Conservation (phyloP, 2,113 vertebrate species). For the Ophthalmolycus amberensis region DNA sequence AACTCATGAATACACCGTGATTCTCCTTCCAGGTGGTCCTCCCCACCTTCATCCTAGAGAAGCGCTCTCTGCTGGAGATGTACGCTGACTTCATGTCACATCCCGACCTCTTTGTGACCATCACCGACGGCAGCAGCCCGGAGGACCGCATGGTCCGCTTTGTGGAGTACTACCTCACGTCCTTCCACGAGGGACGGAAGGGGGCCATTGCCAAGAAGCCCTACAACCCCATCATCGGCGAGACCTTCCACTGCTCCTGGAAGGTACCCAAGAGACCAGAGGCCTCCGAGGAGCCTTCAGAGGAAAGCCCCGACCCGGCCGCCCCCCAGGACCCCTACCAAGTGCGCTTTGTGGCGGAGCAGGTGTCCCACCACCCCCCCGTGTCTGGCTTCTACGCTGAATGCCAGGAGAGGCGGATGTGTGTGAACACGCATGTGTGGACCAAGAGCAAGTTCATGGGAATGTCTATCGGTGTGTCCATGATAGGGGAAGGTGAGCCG, state of each 20-base stretch:
- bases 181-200: conserved; percentile 98
- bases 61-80: conserved; percentile 97
- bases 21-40: conserved; percentile 90
- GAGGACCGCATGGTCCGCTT: conserved; percentile 97
- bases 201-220: conserved; percentile 98
- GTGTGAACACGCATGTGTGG: conserved; percentile 96
- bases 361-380: conserved; percentile 98
- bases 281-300: conserved; percentile 23
- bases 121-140: conserved; percentile 86
- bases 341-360: conserved; percentile 95
- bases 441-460: conserved; percentile 99
- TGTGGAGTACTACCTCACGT: conserved; percentile 98
- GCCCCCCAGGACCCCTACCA: conserved; percentile 82
- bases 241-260: conserved; percentile 99
- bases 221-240: conserved; percentile 98
- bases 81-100: conserved; percentile 99
- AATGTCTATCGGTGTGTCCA: conserved; percentile 98
- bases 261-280: conserved; percentile 83
- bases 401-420: conserved; percentile 93
- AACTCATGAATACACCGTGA: background rate
- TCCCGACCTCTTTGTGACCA: conserved; percentile 92
- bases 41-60: conserved; percentile 98
- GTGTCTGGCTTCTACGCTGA: conserved; percentile 99
- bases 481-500: conserved; percentile 94
- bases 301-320: conserved; percentile 40